Evolutionary conservation across 2,113 vertebrate species (phyloP).

Genomic region (Gila orcuttii): DNA sequence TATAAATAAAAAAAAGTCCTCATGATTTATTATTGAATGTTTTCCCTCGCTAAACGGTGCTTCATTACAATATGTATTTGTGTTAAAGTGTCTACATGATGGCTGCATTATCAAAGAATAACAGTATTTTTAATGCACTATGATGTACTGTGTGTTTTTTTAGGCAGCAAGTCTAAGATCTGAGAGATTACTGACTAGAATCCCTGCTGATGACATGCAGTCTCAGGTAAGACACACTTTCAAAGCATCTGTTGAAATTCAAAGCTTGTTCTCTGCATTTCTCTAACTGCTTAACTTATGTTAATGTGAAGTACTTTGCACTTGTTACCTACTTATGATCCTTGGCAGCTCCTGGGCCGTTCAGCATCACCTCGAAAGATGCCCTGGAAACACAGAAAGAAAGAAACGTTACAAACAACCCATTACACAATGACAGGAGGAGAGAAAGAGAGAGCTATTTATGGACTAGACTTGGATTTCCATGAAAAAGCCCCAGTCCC

Average conservation of each 20-base stretch:
- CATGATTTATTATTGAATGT: background rate
- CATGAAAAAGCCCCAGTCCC: slow-evolving; percentile 55
- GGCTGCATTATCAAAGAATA: background rate
- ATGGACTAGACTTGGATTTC: slow-evolving; percentile 56
- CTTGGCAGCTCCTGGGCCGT: slow-evolving; percentile 20
- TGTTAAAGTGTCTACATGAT: background rate
- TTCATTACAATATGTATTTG: background rate
- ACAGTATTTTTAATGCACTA: background rate
- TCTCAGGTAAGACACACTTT: slow-evolving; percentile 71
- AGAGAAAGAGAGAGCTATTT: slow-evolving; percentile 49
- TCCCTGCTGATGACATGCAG: slow-evolving; percentile 74
- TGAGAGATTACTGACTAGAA: slow-evolving; percentile 47
- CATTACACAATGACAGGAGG: slow-evolving; percentile 2
- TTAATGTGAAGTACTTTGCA: background rate
- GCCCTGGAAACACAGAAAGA: slow-evolving; percentile 23
- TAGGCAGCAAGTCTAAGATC: slow-evolving; percentile 58
- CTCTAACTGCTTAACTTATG: background rate
- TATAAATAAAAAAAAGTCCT: background rate
- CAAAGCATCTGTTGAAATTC: background rate
- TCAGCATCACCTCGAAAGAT: slow-evolving; percentile 14
- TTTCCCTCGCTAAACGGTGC: too few relatives aligned
- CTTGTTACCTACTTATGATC: background rate
- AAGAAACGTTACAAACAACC: slow-evolving; percentile 42
- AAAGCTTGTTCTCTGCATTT: background rate
- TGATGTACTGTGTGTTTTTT: slow-evolving; percentile 37